Percentiles rank a stretch among this genome's conserved stretches.
Evolutionary conservation across 2,113 vertebrate genomes (phyloP).

Genomic region (Sebastes schlegelii): DNA sequence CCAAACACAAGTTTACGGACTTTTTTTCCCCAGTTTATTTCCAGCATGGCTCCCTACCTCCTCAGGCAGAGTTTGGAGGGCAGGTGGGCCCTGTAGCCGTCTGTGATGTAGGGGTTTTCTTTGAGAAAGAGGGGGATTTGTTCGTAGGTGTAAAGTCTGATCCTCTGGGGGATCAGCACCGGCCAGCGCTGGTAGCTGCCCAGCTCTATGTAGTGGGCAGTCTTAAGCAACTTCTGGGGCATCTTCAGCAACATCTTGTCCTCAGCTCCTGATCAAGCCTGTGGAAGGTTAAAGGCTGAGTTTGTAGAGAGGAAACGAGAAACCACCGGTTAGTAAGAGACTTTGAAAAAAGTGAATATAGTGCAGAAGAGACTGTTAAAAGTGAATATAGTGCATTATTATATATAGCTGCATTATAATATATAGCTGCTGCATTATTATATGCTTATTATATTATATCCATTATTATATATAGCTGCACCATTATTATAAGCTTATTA

Average conservation of each 20-base stretch:
- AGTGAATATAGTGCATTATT: too few species aligned
- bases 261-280: conserved; percentile 19
- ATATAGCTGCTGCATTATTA: too few species aligned
- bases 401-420: too few species aligned
- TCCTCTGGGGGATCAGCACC: conserved; percentile 92
- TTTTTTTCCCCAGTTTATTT: background rate
- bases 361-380: too few species aligned
- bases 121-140: conserved; percentile 95
- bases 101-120: conserved; percentile 98
- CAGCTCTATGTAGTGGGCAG: conserved; percentile 94
- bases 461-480: too few species aligned
- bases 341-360: too few species aligned
- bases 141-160: conserved; percentile 95
- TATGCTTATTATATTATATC: too few species aligned
- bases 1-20: too few species aligned
- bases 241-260: conserved; percentile 81
- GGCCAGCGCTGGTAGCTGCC: conserved; percentile 97
- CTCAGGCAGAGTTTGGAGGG: conserved; percentile 94
- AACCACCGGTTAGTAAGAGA: too few species aligned
- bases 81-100: conserved; percentile 96
- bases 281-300: conserved; percentile 38
- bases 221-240: conserved; percentile 93
- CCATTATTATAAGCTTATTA: too few species aligned
- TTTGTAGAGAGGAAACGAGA: background rate
- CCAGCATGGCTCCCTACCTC: conserved; percentile 83